These are phyloP conservation scores for Laterallus jamaicensis DNA, from an alignment of 2,113 vertebrate species.

Conservation along the genomic window DNA sequence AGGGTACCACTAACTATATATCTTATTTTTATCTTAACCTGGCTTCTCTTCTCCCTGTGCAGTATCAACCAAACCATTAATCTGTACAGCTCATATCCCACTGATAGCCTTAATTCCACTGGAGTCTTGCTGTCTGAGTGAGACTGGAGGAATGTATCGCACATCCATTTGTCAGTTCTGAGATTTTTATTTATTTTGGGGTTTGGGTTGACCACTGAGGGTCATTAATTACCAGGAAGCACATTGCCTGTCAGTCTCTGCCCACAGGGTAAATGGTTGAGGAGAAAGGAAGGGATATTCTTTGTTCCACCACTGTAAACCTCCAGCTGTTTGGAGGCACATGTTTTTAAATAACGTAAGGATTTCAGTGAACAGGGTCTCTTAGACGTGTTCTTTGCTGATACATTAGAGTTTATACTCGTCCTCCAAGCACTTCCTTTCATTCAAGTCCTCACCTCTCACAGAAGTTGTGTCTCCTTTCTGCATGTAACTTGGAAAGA, in stretches of 20 bases:
- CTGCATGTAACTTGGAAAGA: neutral
- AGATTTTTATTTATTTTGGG: constrained; percentile 43
- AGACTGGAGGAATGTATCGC: constrained; percentile 11
- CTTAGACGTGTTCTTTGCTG: neutral
- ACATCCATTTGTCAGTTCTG: constrained; percentile 44
- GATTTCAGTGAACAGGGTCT: neutral
- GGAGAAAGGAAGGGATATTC: neutral
- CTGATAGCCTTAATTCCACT: constrained; percentile 66
- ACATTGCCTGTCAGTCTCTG: neutral
- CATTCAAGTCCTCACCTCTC: neutral
- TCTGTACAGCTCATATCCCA: constrained; percentile 49
- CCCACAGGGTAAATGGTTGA: neutral
- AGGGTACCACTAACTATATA: constrained; percentile 67
- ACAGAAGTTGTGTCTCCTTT: neutral
- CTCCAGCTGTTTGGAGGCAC: constrained; percentile 19
- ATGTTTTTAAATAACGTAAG: constrained; percentile 22
- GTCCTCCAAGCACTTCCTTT: neutral
- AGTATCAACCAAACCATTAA: constrained; percentile 66
- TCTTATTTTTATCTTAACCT: constrained; percentile 66
- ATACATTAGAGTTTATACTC: neutral
- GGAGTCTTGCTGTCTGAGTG: constrained; percentile 65
- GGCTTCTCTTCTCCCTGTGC: constrained; percentile 45
- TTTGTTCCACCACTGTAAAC: neutral
- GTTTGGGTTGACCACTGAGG: neutral
- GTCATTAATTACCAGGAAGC: constrained; percentile 38